Conservation (phyloP, 2,113 vertebrate genomes). For the Coregonus clupeaformis region DNA sequence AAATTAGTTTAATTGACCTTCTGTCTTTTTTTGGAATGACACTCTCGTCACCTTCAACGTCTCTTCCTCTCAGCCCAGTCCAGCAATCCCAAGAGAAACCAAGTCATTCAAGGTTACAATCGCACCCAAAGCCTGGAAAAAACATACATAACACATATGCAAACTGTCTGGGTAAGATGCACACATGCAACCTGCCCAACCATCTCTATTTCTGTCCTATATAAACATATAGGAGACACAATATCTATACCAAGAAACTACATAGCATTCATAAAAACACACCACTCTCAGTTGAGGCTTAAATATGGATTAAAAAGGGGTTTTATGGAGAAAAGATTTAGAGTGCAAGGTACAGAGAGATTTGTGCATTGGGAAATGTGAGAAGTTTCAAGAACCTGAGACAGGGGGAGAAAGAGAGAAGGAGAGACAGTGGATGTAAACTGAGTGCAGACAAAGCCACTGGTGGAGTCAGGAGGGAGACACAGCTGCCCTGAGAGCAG, state of each 20-base stretch:
- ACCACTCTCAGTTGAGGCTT: background rate
- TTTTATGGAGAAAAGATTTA: background rate
- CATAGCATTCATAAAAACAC: background rate
- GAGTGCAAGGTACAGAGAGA: background rate
- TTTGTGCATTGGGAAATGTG: background rate
- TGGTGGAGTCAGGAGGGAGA: background rate
- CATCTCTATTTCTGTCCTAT: background rate
- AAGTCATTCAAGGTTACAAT: too few relatives aligned
- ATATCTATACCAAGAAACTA: background rate
- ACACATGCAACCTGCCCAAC: too few relatives aligned
- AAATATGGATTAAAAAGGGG: background rate
- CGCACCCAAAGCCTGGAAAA: too few relatives aligned
- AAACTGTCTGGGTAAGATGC: too few relatives aligned
- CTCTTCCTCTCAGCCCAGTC: too few relatives aligned
- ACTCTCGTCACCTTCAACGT: too few relatives aligned
- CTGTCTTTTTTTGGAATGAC: too few relatives aligned
- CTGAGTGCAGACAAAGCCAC: background rate
- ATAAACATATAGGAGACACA: background rate
- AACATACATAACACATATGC: too few relatives aligned
- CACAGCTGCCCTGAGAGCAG: background rate
- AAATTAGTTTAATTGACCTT: too few relatives aligned
- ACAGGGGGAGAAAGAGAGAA: background rate
- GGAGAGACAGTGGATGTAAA: background rate
- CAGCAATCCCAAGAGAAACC: too few relatives aligned
- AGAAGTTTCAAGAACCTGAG: background rate